Conservation (phyloP, 2,113 vertebrate genomes). For the Tragelaphus scriptus region DNA sequence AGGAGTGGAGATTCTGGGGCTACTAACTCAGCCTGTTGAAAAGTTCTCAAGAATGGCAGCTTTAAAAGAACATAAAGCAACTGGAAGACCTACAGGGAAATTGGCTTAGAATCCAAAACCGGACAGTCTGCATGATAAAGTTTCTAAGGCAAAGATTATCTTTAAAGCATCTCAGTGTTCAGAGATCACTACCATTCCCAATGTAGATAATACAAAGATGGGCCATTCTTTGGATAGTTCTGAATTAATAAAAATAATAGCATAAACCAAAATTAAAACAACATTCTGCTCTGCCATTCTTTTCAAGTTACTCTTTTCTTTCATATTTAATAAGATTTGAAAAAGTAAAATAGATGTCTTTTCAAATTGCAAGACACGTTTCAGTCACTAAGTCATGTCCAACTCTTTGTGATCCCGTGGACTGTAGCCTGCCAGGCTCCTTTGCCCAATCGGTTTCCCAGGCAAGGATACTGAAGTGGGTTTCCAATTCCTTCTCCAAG, state of each 20-base stretch:
- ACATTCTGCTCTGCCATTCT: not conserved
- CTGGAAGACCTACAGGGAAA: not conserved
- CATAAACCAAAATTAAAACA: not conserved
- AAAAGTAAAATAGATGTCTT: not conserved
- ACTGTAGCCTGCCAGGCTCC: not conserved
- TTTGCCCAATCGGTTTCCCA: not conserved
- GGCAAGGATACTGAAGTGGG: not conserved
- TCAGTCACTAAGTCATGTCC: not conserved
- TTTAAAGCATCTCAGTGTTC: not conserved
- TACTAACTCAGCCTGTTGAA: not conserved
- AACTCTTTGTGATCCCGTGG: not conserved
- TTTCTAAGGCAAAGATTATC: not conserved
- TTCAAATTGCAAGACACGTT: slow-evolving; percentile 5
- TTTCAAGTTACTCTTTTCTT: not conserved
- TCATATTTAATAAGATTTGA: not conserved
- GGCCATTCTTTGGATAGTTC: not conserved
- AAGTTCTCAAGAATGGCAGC: not conserved
- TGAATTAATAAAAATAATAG: not conserved
- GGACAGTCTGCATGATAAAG: not conserved
- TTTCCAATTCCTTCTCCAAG: not conserved
- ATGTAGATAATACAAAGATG: not conserved
- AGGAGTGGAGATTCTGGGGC: not conserved
- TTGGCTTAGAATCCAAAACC: not conserved
- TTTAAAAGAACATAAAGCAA: slow-evolving; percentile 7
- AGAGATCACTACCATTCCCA: not conserved